Percentiles rank a stretch among this genome's conserved stretches.
Conservation (phyloP, 2,888 invertebrate species). For the Aproaerema taeniolella region DNA sequence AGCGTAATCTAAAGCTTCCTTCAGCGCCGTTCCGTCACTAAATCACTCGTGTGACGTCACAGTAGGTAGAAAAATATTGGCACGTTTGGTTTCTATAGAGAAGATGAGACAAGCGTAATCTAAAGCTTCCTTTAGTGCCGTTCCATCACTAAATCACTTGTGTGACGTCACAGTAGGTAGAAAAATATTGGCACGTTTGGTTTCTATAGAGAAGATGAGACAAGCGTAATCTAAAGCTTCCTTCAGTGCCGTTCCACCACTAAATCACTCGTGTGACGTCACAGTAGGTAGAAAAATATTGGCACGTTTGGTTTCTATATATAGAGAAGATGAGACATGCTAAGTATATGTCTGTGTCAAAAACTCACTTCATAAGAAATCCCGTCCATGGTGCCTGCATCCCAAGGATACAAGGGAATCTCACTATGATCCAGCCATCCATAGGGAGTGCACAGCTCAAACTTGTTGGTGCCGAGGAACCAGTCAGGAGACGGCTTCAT, state of each 20-base stretch:
- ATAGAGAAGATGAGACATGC: background rate
- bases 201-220: background rate
- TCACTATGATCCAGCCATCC: slow-evolving; percentile 44
- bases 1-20: too few species aligned
- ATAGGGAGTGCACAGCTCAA: slow-evolving; percentile 51
- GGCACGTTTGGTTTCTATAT: background rate
- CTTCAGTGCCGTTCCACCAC: background rate
- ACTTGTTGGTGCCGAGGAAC: slow-evolving; percentile 59
- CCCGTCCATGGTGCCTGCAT: slow-evolving; percentile 62
- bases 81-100: too few species aligned
- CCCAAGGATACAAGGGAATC: slow-evolving; percentile 61
- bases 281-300: background rate
- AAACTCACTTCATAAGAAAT: slow-evolving; percentile 58
- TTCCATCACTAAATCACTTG: too few species aligned
- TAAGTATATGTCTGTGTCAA: background rate
- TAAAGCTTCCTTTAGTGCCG: too few species aligned
- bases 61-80: too few species aligned
- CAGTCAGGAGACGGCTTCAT: slow-evolving; percentile 68
- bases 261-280: background rate
- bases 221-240: background rate
- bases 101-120: too few species aligned
- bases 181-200: too few species aligned
- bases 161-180: too few species aligned
- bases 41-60: too few species aligned
- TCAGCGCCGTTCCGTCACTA: too few species aligned